A percentile compares a stretch with the other conserved stretches of the same genome.
Evolutionary conservation across 2,888 invertebrate species (phyloP).

Genomic region (Callyntrura sp.): DNA sequence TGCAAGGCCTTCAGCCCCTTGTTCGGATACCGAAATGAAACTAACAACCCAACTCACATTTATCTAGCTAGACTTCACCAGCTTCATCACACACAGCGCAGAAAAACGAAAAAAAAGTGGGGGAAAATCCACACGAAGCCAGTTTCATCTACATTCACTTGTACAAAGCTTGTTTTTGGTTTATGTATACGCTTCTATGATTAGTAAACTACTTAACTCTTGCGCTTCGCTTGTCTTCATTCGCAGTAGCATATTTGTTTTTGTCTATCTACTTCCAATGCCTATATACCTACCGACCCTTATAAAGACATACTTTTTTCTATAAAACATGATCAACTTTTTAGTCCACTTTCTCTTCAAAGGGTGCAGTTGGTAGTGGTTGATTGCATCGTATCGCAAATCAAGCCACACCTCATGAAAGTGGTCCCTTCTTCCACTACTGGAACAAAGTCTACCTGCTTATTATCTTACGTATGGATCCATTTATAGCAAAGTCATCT

Average conservation of each 20-base stretch:
- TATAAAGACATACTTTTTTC: background rate
- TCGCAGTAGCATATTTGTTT: conserved; percentile 30
- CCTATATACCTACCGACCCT: background rate
- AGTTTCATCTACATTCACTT: conserved; percentile 16
- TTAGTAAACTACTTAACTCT: conserved; percentile 74
- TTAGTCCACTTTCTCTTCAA: conserved; percentile 4
- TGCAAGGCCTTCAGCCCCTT: conserved; percentile 25
- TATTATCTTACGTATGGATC: background rate
- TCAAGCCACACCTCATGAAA: conserved; percentile 74
- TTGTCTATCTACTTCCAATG: background rate
- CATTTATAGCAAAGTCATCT: conserved; percentile 32
- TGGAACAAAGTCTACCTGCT: conserved; percentile 9
- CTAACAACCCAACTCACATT: conserved; percentile 56
- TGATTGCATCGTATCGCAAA: conserved; percentile 78
- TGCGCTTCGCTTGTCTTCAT: conserved; percentile 19
- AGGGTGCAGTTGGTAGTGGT: conserved; percentile 60
- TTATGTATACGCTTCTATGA: conserved; percentile 66
- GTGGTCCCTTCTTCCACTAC: background rate
- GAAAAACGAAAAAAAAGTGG: conserved; percentile 9
- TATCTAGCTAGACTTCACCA: conserved; percentile 69
- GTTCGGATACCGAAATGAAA: conserved; percentile 39
- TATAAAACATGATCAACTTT: conserved; percentile 21
- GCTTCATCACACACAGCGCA: conserved; percentile 42
- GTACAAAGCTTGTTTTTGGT: background rate
- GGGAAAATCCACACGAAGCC: conserved; percentile 21